Evolutionary conservation across 2,113 vertebrate genomes (phyloP), one percentile per base, ranked within the genome.

Genomic region (Sminthopsis crassicaudata): DNA sequence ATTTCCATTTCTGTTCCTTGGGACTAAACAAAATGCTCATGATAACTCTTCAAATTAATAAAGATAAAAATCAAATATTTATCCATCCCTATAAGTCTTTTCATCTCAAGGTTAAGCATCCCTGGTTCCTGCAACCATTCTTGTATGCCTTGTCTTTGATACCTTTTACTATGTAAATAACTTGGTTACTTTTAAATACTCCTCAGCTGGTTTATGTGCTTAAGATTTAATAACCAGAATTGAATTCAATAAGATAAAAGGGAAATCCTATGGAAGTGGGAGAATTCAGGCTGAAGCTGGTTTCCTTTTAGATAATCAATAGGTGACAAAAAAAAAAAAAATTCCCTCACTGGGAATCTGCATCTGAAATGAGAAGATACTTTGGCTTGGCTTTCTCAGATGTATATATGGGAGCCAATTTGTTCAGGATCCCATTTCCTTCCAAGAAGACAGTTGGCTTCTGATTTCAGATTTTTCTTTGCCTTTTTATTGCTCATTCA

Each of bases 371-470:
- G 50, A 52, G 55, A 89, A 51, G 90, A 26, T 16, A 53, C 36
- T 95, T 92, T 84, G 55, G 11, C 27, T 57, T 24, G 53, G 0
- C 30, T n/a, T 60, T 42, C 50, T n/a, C 0, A 0, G 27, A 12
- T 53, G 25, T n/a, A 23, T 0, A 3, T 42, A 42, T 42, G n/a
- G n/a, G 76, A 89, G 42, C 48, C 93, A 48, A 23, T 94, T 89
- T 16, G 57, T 10, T 89, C 92, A 57, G 30, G 93, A 24, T 76
- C 90, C 93, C 76, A 92, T 16, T 90, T 91, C 88, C 30, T 57
- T 42, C 90, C 16, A 0, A 1, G 60, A 7, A 0, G 48, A 84
- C 36, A 42, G n/a, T 16, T 42, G 67, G n/a, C 67, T 84, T 42
- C 67, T 84, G 67, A 84, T 84, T 84, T 84, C n/a, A 42, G 67